Evolutionary conservation across 2,888 invertebrate species (phyloP).

Genomic region (Lamellibrachia satsuma): DNA sequence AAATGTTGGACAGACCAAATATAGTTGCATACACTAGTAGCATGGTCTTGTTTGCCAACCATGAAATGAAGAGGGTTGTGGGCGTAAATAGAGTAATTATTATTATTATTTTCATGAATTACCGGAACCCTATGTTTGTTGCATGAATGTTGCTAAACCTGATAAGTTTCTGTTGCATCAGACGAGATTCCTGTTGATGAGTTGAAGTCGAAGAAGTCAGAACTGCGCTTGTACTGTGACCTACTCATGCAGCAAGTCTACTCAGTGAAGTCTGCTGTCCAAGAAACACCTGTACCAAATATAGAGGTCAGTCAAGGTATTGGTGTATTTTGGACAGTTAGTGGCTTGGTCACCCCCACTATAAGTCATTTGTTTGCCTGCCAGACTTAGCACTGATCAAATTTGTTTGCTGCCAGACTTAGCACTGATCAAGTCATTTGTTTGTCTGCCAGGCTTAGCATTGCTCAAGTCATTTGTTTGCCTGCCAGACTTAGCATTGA

Average conservation of each 20-base stretch:
- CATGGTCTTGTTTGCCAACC: background rate
- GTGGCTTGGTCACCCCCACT: background rate
- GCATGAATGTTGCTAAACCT: background rate
- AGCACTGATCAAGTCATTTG: background rate
- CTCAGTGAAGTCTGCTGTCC: constrained; percentile 74
- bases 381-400: background rate
- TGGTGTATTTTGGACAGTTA: background rate
- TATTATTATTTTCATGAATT: background rate
- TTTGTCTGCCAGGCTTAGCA: background rate
- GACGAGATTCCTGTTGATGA: constrained; percentile 58
- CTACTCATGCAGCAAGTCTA: constrained; percentile 86
- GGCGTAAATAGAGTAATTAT: no score
- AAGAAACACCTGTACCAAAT: constrained; percentile 1
- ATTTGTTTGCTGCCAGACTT: background rate
- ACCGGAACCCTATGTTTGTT: background rate
- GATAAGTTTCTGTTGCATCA: constrained; percentile 30
- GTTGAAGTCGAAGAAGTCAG: constrained; percentile 79
- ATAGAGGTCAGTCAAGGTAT: background rate
- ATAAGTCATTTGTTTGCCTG: background rate
- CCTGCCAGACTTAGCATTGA: no score
- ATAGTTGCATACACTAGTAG: background rate
- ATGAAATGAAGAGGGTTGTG: no score
- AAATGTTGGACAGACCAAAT: background rate
- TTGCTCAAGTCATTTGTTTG: background rate
- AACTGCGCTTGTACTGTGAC: constrained; percentile 82